These are phyloP conservation scores for Esperia sulphurella DNA, from an alignment of 2,888 invertebrate species.

Conservation along the genomic window DNA sequence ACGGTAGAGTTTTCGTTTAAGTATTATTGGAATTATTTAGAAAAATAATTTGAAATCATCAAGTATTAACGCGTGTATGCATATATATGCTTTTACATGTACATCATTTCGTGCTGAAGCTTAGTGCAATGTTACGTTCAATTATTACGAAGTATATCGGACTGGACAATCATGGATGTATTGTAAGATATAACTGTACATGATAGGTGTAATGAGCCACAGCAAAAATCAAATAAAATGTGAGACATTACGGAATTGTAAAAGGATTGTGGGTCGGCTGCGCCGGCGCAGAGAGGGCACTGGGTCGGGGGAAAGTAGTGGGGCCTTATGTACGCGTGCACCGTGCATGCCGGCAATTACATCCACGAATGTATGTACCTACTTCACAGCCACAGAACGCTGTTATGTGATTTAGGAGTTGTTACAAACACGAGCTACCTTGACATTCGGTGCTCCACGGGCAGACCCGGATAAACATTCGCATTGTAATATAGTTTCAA, in stretches of 20 bases:
- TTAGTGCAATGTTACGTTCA: not conserved
- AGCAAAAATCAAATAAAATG: conserved; percentile 65
- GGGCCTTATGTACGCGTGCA: conserved; percentile 49
- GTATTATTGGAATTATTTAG: too few species aligned
- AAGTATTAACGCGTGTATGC: too few species aligned
- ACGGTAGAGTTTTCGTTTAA: too few species aligned
- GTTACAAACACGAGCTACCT: conserved; percentile 16
- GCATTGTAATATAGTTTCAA: too few species aligned
- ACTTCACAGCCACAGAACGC: conserved; percentile 14
- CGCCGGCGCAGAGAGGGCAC: conserved; percentile 64
- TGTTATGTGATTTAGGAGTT: conserved; percentile 31
- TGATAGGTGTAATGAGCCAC: conserved; percentile 54
- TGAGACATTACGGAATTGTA: conserved; percentile 67
- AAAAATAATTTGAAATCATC: too few species aligned
- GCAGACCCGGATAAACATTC: too few species aligned
- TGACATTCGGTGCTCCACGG: conserved; percentile 9
- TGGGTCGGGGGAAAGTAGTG: conserved; percentile 77
- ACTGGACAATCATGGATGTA: conserved; percentile 38
- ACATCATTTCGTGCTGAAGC: not conserved
- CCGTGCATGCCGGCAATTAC: conserved; percentile 60
- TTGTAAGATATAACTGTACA: conserved; percentile 57
- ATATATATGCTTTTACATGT: too few species aligned
- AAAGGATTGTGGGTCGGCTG: conserved; percentile 61
- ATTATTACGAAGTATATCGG: conserved; percentile 27
- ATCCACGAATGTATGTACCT: conserved; percentile 23